phyloP scores from a whole-genome alignment of 2,797 vertebrate genomes.

The Micrastur ruficollis region DNA sequence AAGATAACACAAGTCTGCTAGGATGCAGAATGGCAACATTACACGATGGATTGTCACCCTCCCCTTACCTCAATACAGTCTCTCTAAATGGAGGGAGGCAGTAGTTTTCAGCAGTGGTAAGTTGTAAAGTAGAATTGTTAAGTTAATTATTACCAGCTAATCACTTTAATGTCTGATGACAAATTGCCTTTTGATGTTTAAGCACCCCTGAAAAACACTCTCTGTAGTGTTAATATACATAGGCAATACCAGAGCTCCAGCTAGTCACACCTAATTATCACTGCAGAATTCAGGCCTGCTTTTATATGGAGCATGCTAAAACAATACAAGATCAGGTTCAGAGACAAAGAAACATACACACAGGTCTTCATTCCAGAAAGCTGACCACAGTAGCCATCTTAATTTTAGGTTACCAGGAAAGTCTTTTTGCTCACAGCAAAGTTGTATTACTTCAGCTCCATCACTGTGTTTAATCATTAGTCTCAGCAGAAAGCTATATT shows the following conservation, averaged over 20 bases:
- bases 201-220: not conserved
- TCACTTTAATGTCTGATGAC: not conserved
- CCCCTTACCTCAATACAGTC: too few species aligned
- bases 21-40: not conserved
- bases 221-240: accelerated
- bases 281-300: not conserved
- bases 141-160: not conserved
- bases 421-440: not conserved
- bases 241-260: not conserved
- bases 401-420: not conserved
- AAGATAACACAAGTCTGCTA: not conserved
- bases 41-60: too few species aligned
- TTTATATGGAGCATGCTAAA: not conserved
- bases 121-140: not conserved
- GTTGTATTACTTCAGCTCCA: not conserved
- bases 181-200: not conserved
- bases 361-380: not conserved
- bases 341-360: not conserved
- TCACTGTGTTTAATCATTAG: not conserved
- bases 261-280: not conserved
- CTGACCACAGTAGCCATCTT: not conserved
- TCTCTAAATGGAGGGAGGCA: not conserved
- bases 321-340: not conserved
- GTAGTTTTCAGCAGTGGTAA: not conserved
- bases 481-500: not conserved